Evolutionary conservation across 2,888 invertebrate species (phyloP), one percentile per base, ranked within the genome.

Genomic region (Hypsopygia costalis): DNA sequence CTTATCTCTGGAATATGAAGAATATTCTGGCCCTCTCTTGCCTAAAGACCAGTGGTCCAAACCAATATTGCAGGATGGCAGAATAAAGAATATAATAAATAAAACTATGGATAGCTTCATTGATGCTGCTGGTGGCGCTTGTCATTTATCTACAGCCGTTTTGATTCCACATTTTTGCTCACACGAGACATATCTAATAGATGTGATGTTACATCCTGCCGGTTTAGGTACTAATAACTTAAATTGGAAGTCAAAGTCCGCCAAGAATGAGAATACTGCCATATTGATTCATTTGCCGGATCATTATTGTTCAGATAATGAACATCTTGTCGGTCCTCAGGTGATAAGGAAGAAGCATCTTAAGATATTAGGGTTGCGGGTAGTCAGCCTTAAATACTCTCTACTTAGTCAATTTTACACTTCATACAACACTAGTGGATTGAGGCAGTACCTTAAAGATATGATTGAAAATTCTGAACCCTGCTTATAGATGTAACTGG

Each of bases 251-350:
- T 62, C 78, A 5, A 76, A 77, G 33, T 68, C 66, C 4, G 69
- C 68, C 20, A 78, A 69, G 37, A 88, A 90, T 62, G 66, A 83
- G 36, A 90, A 83, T 53, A 81, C 88, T 31, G 93, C 91, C 0
- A 52, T 94, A 27, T 67, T 94, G 38, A 88, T 94, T 41, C 89
- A 92, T 62, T 72, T 92, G 39, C 93, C 93, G 1, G 92, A 94
- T 48, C 91, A 93, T 68, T 93, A 90, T 67, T 92, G 92, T 62
- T 83, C 88, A 30, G 87, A 90, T 44, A 88, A 87, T 30, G 71
- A 77, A 32, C 73, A 85, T 36, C 68, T 94, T 11, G 81, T 91
- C 50, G 94, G 94, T 0, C 89, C 91, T 12, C 92, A 93, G 67
- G 69, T 85, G 1, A 91, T 93, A 91, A 90, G 91, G 49, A 89